These are phyloP conservation scores for Nyctereutes procyonoides DNA, from an alignment of 2,113 vertebrate genomes.

Conservation along the genomic window DNA sequence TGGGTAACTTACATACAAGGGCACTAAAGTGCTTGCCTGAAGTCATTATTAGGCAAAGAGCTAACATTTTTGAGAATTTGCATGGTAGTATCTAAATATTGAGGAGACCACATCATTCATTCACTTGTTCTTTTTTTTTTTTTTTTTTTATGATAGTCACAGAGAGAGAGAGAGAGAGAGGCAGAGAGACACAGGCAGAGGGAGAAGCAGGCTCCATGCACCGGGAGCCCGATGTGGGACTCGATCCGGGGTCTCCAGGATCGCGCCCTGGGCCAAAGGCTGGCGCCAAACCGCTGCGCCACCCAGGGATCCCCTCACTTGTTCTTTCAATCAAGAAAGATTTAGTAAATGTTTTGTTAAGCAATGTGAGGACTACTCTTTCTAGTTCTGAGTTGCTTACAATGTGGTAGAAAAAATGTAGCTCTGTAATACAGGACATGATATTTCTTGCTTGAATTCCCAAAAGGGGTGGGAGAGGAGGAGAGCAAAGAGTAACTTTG, in stretches of 20 bases:
- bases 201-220: too few species aligned
- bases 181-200: too few species aligned
- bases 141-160: too few species aligned
- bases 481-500: not conserved
- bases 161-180: too few species aligned
- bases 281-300: too few species aligned
- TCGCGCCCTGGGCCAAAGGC: too few species aligned
- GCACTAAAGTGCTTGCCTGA: not conserved
- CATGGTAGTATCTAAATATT: not conserved
- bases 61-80: not conserved
- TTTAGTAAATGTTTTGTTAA: not conserved
- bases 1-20: not conserved
- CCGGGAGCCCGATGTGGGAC: too few species aligned
- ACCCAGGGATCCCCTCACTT: too few species aligned
- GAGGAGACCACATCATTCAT: not conserved
- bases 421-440: not conserved
- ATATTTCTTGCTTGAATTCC: not conserved
- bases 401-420: not conserved
- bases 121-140: not conserved
- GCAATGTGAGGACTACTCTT: not conserved
- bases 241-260: too few species aligned
- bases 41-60: not conserved
- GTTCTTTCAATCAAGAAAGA: not conserved
- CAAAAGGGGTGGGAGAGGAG: accelerated
- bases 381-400: not conserved